These are phyloP conservation scores for Gnathonemus echidnorhynchus DNA, from an alignment of 2,113 vertebrate genomes.

Conservation along the genomic window DNA sequence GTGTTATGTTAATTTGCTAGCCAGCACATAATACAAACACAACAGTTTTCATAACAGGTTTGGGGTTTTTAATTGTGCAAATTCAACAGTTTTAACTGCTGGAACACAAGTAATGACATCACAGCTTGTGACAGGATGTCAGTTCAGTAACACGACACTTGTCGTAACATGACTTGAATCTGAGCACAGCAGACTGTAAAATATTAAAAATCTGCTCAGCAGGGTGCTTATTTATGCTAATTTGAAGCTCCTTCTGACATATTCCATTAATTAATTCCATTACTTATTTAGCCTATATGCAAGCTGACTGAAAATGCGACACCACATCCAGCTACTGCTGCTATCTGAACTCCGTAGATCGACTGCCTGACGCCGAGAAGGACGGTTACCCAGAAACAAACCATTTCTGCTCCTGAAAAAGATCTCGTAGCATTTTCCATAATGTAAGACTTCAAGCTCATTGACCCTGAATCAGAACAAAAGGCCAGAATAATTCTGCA, in stretches of 20 bases:
- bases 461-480: not conserved
- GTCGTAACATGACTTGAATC: not conserved
- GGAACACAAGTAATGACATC: not conserved
- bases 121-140: not conserved
- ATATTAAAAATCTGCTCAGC: slow-evolving; percentile 47
- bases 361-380: not conserved
- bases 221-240: slow-evolving; percentile 48
- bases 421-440: not conserved
- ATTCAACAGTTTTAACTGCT: not conserved
- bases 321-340: not conserved
- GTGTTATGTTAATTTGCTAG: not conserved
- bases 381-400: not conserved
- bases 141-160: not conserved
- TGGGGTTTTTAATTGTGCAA: not conserved
- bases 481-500: not conserved
- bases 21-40: not conserved
- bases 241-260: slow-evolving; percentile 49
- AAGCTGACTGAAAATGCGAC: slow-evolving; percentile 39
- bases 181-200: not conserved
- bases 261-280: slow-evolving; percentile 60
- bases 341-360: not conserved
- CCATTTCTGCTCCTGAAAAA: not conserved
- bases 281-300: slow-evolving; percentile 57
- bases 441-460: not conserved
- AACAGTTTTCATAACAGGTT: not conserved